Conservation (phyloP, 2,888 invertebrate species). For the Diogma glabrata region DNA sequence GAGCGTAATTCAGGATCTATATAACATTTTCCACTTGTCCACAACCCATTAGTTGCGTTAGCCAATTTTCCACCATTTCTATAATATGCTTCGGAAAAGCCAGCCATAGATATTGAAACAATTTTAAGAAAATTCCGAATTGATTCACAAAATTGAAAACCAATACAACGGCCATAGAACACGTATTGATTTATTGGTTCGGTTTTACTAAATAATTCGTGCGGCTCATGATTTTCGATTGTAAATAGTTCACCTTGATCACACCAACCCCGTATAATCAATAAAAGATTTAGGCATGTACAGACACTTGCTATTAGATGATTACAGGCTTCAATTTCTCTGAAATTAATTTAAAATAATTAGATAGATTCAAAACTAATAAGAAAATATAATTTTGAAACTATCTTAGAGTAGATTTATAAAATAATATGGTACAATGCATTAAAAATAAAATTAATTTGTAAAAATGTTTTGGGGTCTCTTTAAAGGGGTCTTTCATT, state of each 20-base stretch:
- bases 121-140: constrained; percentile 73
- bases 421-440: too few relatives aligned
- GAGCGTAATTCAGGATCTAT: constrained; percentile 84
- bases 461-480: too few relatives aligned
- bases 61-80: constrained; percentile 52
- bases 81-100: constrained; percentile 86
- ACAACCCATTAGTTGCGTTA: constrained; percentile 54
- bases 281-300: constrained; percentile 64
- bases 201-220: constrained; percentile 64
- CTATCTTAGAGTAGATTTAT: too few relatives aligned
- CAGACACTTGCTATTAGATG: constrained; percentile 72
- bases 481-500: too few relatives aligned
- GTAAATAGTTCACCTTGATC: constrained; percentile 62
- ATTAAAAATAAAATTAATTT: too few relatives aligned
- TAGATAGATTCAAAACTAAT: too few relatives aligned
- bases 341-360: too few relatives aligned
- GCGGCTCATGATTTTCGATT: constrained; percentile 50
- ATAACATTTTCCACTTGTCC: constrained; percentile 67
- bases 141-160: constrained; percentile 88
- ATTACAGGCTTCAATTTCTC: constrained; percentile 75
- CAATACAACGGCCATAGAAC: constrained; percentile 90
- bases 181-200: constrained; percentile 83
- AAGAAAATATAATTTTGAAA: too few relatives aligned
- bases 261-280: constrained; percentile 61
- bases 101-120: constrained; percentile 80